Evolutionary conservation across 2,888 invertebrate species (phyloP).

Genomic region (Caenorhabditis auriculariae): DNA sequence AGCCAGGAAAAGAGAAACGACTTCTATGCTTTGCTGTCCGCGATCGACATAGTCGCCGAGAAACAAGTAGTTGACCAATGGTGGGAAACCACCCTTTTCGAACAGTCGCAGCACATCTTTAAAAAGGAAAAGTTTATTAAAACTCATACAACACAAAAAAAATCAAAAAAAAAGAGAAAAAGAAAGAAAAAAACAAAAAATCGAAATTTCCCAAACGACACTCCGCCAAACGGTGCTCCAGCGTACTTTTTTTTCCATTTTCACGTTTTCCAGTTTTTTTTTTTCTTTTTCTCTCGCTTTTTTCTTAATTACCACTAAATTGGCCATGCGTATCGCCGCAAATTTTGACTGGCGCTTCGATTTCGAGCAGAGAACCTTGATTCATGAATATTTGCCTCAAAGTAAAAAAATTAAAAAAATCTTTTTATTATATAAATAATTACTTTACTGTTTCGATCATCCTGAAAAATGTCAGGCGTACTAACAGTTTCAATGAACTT

Average conservation of each 20-base stretch:
- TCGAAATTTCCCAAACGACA: background rate
- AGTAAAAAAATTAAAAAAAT: too few relatives aligned
- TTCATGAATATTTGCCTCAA: slow-evolving; percentile 10
- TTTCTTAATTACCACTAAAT: slow-evolving; percentile 8
- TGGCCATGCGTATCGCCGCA: slow-evolving; percentile 57
- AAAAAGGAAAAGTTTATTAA: background rate
- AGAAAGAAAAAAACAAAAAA: background rate
- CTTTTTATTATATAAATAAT: too few relatives aligned
- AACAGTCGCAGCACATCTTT: slow-evolving; percentile 47
- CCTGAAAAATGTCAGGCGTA: too few relatives aligned
- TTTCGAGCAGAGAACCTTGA: slow-evolving; percentile 37
- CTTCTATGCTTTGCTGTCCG: slow-evolving; percentile 48
- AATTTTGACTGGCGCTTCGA: slow-evolving; percentile 48
- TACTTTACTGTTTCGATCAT: too few relatives aligned
- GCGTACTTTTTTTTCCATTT: background rate
- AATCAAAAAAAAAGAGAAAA: background rate
- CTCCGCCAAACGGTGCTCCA: background rate
- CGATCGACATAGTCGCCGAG: slow-evolving; percentile 56
- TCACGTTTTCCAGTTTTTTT: background rate
- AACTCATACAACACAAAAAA: background rate
- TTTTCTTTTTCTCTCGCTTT: background rate
- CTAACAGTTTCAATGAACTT: too few relatives aligned
- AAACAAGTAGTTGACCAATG: slow-evolving; percentile 49
- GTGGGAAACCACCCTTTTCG: slow-evolving; percentile 52
- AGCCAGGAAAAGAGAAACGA: slow-evolving; percentile 40